Evolutionary conservation across 1,140 invertebrate genomes (phyloP), one percentile per base, ranked within the genome.

Genomic region (Drosophila baimaii): DNA sequence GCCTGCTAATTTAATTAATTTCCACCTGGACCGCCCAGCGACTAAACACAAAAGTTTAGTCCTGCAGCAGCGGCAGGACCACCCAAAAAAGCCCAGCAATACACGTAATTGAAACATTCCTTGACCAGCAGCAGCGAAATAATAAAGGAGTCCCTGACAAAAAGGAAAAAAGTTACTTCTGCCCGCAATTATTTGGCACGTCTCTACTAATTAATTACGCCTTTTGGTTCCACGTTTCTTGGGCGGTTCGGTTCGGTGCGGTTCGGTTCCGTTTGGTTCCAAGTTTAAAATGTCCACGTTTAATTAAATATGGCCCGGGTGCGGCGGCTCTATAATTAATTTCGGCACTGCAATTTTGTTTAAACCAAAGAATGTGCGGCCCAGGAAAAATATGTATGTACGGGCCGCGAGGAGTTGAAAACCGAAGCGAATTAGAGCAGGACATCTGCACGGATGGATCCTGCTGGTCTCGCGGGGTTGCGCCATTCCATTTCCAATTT

Each of bases 1-100:
- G 82, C 79, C 72, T 83, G 82, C 82, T 86, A 86, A 88, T 88
- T 86, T 88, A 83, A 88, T 86, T 88, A 86, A 86, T 88, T 86
- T 83, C 76, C 75, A 86, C 82, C 83, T 85, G 82, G n/a, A n/a
- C 79, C 59, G 51, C 51, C 65, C 51, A 68, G 54, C 70, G 77
- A 37, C n/a, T n/a, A n/a, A n/a, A n/a, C 27, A 31, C 31, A 47
- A 70, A 62, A 78, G 74, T 68, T 82, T 81, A 63, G 73, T 62
- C 68, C 52, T 43, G 21, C 37, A 21, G 21, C 29, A 29, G 8
- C 19, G 23, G 29, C 19, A 21, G 10, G 15, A 12, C 17, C 23
- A 35, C 27, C 25, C 23, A 19, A 8, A 31, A 31, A 21, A 33
- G 29, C 51, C 52, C 35, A 65, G 83, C 74, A 79, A 82, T 88